Evolutionary conservation across 2,888 invertebrate genomes (phyloP).

Genomic region (Coecobrya sp.): DNA sequence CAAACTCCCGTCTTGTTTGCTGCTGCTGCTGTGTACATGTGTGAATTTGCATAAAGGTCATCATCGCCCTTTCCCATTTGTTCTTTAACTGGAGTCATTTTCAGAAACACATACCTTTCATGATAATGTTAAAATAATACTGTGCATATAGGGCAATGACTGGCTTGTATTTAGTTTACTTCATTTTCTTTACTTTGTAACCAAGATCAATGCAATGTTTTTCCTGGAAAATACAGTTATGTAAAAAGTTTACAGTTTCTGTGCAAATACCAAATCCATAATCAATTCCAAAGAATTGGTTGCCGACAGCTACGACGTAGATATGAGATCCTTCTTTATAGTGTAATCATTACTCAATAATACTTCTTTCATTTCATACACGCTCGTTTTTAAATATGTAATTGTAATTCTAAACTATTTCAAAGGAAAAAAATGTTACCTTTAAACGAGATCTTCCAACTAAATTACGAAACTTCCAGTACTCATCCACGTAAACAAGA

Average conservation of each 20-base stretch:
- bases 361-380: too few species aligned
- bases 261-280: too few species aligned
- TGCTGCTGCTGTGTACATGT: background rate
- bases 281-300: too few species aligned
- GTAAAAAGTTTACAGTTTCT: too few species aligned
- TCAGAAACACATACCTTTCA: background rate
- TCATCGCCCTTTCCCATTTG: background rate
- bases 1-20: background rate
- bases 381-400: too few species aligned
- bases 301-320: too few species aligned
- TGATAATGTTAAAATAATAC: background rate
- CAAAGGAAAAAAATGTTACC: background rate
- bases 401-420: too few species aligned
- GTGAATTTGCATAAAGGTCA: conserved; percentile 48
- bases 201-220: background rate
- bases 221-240: too few species aligned
- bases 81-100: background rate
- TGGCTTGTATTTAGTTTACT: background rate
- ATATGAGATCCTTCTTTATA: too few species aligned
- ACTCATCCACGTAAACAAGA: background rate
- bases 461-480: background rate
- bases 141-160: background rate
- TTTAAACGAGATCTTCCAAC: background rate
- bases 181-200: background rate
- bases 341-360: too few species aligned